Evolutionary conservation across 1,140 invertebrate species (phyloP).

Genomic region (Drepana arcuata): DNA sequence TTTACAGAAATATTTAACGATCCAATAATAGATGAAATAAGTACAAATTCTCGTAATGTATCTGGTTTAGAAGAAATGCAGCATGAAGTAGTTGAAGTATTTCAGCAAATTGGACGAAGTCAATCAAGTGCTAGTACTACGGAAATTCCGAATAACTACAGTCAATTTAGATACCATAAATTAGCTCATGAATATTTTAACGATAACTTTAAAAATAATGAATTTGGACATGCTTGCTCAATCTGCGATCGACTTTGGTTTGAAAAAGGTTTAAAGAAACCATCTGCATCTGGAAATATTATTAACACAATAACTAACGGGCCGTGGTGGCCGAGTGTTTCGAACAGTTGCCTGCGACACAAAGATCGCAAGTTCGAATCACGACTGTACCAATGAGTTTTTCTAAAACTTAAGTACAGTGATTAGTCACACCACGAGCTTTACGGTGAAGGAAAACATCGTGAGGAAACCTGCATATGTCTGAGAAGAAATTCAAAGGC

Average conservation of each 20-base stretch:
- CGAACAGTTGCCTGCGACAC: too few species aligned
- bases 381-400: too few species aligned
- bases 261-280: slow-evolving; percentile 10
- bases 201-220: slow-evolving; percentile 7
- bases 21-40: slow-evolving; percentile 4
- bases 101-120: slow-evolving; percentile 2
- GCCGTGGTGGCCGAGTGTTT: too few species aligned
- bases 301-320: slow-evolving; percentile 3
- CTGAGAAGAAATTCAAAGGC: too few species aligned
- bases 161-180: slow-evolving; percentile 4
- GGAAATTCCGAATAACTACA: slow-evolving; percentile 3
- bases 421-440: too few species aligned
- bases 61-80: slow-evolving; percentile 2
- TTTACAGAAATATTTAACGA: slow-evolving; percentile 2
- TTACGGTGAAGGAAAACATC: too few species aligned
- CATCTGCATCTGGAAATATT: slow-evolving; percentile 1
- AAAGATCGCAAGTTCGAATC: too few species aligned
- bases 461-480: too few species aligned
- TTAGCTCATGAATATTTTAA: slow-evolving; percentile 5
- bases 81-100: slow-evolving; percentile 2
- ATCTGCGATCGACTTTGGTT: slow-evolving; percentile 13
- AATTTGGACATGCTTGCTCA: slow-evolving; percentile 9
- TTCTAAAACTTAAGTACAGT: too few species aligned
- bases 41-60: slow-evolving; percentile 2
- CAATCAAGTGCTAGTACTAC: slow-evolving; percentile 1